Conservation (phyloP, 2,888 invertebrate genomes). For the Zygothrica quintamaculata region DNA sequence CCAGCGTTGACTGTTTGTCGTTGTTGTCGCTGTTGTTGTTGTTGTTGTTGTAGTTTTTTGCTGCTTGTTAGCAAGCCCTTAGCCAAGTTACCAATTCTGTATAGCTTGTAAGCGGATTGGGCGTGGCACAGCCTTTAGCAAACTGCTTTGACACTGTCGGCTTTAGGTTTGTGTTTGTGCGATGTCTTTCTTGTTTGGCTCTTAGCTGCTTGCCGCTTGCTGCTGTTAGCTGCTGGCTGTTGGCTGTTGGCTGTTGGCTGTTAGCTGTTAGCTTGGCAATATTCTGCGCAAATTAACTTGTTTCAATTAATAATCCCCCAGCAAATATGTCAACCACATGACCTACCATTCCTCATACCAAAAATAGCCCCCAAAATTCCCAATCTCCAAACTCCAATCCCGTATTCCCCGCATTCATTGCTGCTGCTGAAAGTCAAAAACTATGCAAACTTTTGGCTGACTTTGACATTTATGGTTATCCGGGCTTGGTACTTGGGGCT, state of each 20-base stretch:
- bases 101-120: constrained; percentile 13
- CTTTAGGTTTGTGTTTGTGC: constrained; percentile 32
- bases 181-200: constrained; percentile 41
- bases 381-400: neutral
- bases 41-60: no score
- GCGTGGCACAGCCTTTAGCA: constrained; percentile 63
- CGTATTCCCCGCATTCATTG: constrained; percentile 10
- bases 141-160: constrained; percentile 65
- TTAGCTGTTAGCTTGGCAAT: no score
- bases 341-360: constrained; percentile 16
- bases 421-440: constrained; percentile 73
- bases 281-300: constrained; percentile 83
- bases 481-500: constrained; percentile 26
- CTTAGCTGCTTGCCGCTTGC: constrained; percentile 41
- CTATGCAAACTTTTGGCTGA: constrained; percentile 79
- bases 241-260: constrained; percentile 44
- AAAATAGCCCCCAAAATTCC: constrained; percentile 5
- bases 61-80: constrained; percentile 47
- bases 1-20: constrained; percentile 58
- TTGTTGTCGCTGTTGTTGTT: no score
- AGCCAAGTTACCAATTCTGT: neutral
- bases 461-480: constrained; percentile 82
- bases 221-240: no score
- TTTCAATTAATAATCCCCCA: constrained; percentile 84
- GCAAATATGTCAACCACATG: constrained; percentile 82